Base-by-base conservation (phyloP, 2,113 vertebrate species). In the Potamarius usumacintae region DNA sequence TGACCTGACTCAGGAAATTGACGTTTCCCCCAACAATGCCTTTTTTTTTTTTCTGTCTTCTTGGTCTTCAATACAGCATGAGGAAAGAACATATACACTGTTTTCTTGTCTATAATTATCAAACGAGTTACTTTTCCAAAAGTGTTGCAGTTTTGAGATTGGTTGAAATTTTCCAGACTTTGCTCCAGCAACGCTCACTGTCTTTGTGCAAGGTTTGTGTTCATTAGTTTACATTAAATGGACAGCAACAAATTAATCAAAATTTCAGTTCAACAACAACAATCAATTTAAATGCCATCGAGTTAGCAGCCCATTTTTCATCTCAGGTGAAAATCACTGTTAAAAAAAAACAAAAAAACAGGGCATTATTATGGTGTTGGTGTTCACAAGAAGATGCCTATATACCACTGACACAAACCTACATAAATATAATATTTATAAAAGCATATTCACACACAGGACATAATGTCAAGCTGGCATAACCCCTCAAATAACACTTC, bases 1-100 rank as follows among this genome's bases (percentile, higher is more conserved):
- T 90, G 83, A 79, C 88, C 85, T 85, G 80, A 85, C 65, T 88
- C 60, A 2, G 83, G 86, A 87, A 80, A 52, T 30, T 74, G 27
- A 86, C 74, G 84, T 86, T 86, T 91, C 81, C 6, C 5, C 81
- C 12, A 0, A 83, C 34, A 63, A n/a, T 81, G 60, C 57, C 76
- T 27, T 14, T 25, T 7, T 78, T 78, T n/a, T 50, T 0, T 4
- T 4, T 1, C 1, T 74, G 3, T 76, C 0, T 2, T 25, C 52
- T 30, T 4, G 34, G 77, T 22, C 27, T 60, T 42, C 2, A 62
- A 8, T 53, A 30, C 12, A 18, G n/a, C 12, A 27, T 14, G 15
- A 34, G 18, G 63, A 25, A 52, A 34, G 57, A 62, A 30, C 76
- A 4, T 27, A 25, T 25, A 58, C 25, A 9, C 42, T 50, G 50